Percentiles rank a stretch among this genome's conserved stretches.
These are phyloP conservation scores for Ceratosolen fusciceps DNA, from an alignment of 1,140 invertebrate genomes.

Conservation along the genomic window DNA sequence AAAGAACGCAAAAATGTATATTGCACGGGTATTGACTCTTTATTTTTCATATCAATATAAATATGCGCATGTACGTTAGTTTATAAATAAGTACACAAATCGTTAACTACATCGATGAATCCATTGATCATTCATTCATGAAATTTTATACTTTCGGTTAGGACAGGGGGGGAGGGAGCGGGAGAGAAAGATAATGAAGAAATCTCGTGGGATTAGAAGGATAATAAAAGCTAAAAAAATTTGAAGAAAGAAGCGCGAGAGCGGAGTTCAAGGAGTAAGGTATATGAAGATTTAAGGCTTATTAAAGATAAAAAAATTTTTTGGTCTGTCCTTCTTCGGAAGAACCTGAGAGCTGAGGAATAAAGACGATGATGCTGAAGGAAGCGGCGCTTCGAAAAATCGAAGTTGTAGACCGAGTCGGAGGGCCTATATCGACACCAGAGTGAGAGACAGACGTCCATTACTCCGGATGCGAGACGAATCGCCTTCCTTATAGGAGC, in stretches of 20 bases:
- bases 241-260: neutral
- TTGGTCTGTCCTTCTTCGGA: no score
- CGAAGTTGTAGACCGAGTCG: constrained; percentile 30
- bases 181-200: neutral
- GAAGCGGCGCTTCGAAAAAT: constrained; percentile 1
- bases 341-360: no score
- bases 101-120: no score
- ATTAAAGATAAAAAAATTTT: no score
- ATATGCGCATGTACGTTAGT: no score
- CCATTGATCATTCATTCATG: no score
- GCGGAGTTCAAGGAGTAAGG: neutral
- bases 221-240: neutral
- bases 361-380: neutral
- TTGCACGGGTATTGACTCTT: no score
- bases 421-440: neutral
- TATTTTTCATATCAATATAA: no score
- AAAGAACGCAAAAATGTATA: no score
- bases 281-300: neutral
- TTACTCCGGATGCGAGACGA: constrained; percentile 43
- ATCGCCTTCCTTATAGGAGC: constrained; percentile 19
- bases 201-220: neutral
- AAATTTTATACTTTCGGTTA: no score
- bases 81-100: no score
- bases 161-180: no score
- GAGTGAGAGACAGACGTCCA: constrained; percentile 35